phyloP scores from a whole-genome alignment of 2,113 vertebrate species.

The Willisornis vidua region DNA sequence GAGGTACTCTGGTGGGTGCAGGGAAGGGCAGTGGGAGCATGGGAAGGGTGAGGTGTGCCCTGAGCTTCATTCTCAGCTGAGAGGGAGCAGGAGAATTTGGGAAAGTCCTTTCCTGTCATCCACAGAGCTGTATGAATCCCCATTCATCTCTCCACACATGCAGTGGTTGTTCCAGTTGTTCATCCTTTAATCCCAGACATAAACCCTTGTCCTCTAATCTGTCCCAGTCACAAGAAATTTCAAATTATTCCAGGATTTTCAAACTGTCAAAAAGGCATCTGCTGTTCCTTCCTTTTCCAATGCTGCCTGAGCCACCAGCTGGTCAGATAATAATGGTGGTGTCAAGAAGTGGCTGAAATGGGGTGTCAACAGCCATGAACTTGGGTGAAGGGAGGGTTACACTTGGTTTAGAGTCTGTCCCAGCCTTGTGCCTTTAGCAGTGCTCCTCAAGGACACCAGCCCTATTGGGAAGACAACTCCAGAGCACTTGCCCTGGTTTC shows the following conservation, averaged over 20 bases:
- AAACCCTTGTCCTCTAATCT: background rate
- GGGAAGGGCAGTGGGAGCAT: background rate
- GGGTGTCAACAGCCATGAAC: background rate
- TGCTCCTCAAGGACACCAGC: background rate
- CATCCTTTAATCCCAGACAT: background rate
- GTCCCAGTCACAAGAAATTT: background rate
- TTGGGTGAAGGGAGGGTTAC: background rate
- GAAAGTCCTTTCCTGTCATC: background rate
- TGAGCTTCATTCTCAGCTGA: background rate
- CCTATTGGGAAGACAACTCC: background rate
- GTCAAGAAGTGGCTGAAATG: background rate
- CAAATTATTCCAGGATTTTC: background rate
- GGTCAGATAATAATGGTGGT: background rate
- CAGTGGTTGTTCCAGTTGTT: background rate
- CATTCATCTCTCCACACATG: background rate
- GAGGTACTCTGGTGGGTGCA: background rate
- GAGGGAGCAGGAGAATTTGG: background rate
- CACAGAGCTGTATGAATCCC: background rate
- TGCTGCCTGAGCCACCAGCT: background rate
- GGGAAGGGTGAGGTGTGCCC: rapidly evolving
- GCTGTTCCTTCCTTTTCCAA: background rate
- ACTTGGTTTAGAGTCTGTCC: background rate
- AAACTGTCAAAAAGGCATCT: background rate
- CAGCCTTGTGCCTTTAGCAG: background rate
- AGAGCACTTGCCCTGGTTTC: background rate